These are phyloP conservation scores for Rhynchomys soricoides DNA, from an alignment of 2,113 vertebrate genomes.

Conservation along the genomic window DNA sequence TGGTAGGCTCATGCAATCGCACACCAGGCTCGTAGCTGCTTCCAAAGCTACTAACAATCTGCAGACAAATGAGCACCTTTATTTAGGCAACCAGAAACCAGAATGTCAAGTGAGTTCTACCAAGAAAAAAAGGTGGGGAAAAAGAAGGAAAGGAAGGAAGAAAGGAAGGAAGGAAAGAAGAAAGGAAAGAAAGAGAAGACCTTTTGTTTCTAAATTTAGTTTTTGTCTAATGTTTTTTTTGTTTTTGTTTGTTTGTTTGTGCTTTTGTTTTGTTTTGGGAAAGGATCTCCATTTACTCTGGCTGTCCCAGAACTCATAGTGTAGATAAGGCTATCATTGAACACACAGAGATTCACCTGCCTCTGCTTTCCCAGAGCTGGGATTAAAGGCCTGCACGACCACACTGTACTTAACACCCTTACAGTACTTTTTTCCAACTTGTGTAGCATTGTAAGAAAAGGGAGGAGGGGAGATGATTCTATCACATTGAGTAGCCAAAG, in stretches of 20 bases:
- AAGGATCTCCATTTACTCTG: neutral
- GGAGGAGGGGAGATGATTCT: neutral
- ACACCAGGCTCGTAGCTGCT: rapidly evolving
- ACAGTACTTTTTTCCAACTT: neutral
- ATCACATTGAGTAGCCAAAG: neutral
- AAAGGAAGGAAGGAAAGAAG: no score
- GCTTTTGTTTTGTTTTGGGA: neutral
- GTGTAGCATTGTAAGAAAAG: slow-evolving; percentile 3
- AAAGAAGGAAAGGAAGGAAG: no score
- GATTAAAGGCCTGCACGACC: neutral
- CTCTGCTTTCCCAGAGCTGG: neutral
- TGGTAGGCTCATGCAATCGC: rapidly evolving
- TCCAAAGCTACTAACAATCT: neutral
- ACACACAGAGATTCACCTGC: neutral
- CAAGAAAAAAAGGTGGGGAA: neutral
- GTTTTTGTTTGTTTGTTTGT: no score
- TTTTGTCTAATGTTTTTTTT: neutral
- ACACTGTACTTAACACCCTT: neutral
- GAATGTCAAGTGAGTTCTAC: neutral
- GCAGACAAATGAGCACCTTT: neutral
- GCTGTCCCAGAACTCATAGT: neutral
- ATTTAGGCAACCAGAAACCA: neutral
- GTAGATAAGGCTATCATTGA: neutral
- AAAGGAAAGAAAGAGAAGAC: neutral
- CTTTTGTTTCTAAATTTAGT: neutral